Conservation (phyloP, 2,113 vertebrate genomes). For the Aphelocoma coerulescens region DNA sequence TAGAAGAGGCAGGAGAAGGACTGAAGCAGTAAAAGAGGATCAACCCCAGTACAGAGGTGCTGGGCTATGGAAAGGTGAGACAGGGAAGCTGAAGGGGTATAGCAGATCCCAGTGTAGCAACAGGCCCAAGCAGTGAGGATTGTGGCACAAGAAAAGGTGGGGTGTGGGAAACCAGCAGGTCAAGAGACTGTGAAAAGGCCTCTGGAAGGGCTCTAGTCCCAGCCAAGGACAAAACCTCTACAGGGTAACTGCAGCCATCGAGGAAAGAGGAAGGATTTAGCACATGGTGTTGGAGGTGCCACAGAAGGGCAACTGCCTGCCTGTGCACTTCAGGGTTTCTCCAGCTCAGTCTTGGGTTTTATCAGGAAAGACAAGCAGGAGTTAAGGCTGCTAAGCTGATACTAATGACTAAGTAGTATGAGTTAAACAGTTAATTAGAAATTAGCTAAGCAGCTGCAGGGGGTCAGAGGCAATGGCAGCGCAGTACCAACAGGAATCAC, state of each 20-base stretch:
- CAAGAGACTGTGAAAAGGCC: not conserved
- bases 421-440: conserved; percentile 57
- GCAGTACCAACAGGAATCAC: not conserved
- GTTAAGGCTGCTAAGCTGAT: conserved; percentile 48
- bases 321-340: not conserved
- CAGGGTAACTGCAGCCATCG: accelerated
- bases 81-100: not conserved
- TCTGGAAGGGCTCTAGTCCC: not conserved
- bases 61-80: not conserved
- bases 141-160: not conserved
- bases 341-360: not conserved
- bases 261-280: not conserved
- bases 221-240: not conserved
- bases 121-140: not conserved
- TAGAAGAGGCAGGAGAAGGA: not conserved
- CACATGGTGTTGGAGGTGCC: not conserved
- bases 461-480: not conserved
- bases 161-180: not conserved
- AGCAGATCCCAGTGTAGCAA: not conserved
- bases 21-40: not conserved
- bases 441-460: conserved; percentile 15
- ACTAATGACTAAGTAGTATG: conserved; percentile 51
- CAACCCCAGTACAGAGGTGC: not conserved
- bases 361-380: not conserved
- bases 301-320: not conserved